Evolutionary conservation across 1,140 invertebrate genomes (phyloP).

Genomic region (Philotrypesis tridentata): DNA sequence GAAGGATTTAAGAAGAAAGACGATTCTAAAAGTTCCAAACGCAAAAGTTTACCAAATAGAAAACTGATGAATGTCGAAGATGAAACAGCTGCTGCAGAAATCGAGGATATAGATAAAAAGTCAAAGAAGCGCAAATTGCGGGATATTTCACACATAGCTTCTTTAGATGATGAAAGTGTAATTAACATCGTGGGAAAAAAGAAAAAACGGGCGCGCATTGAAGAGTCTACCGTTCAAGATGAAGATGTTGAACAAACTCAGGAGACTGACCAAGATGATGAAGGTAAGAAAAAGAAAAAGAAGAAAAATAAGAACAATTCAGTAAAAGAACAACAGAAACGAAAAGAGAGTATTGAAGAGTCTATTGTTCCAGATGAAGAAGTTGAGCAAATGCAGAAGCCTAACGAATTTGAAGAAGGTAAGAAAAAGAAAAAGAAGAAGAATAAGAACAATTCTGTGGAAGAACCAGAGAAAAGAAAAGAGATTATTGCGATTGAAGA

Average conservation of each 20-base stretch:
- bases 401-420: neutral
- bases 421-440: conserved; percentile 43
- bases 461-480: no score
- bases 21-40: neutral
- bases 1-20: neutral
- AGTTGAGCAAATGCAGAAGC: neutral
- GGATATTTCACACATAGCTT: conserved; percentile 20
- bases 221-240: neutral
- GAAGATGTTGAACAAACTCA: neutral
- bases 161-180: conserved; percentile 8
- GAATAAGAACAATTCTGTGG: no score
- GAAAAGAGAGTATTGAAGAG: no score
- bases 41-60: neutral
- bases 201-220: conserved; percentile 18
- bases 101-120: conserved; percentile 3
- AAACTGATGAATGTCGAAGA: neutral
- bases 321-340: neutral
- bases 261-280: neutral
- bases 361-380: no score
- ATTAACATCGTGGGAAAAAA: neutral
- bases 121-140: conserved; percentile 47
- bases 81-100: neutral
- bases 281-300: conserved; percentile 41
- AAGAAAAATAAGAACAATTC: conserved; percentile 7
- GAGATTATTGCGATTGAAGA: neutral